Evolutionary conservation across 2,888 invertebrate species (phyloP).

Genomic region (Pasiphila rectangulata): DNA sequence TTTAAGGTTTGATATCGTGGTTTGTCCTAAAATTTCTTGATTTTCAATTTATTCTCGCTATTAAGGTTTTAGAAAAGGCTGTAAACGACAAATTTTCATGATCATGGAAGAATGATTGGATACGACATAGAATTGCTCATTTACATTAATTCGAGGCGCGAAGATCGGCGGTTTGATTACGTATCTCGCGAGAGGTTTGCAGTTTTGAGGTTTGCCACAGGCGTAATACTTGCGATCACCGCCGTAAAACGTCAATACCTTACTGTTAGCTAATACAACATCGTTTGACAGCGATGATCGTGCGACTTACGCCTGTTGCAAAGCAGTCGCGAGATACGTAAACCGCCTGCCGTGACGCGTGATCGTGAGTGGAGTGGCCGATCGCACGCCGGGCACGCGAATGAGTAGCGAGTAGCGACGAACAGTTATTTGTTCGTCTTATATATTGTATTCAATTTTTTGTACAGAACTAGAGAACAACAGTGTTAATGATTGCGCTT

Average conservation of each 20-base stretch:
- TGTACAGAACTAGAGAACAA: slow-evolving; percentile 40
- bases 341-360: background rate
- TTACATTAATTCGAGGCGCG: slow-evolving; percentile 22
- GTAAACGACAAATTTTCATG: slow-evolving; percentile 20
- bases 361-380: background rate
- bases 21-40: slow-evolving; percentile 50
- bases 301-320: too few species aligned
- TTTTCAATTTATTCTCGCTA: slow-evolving; percentile 56
- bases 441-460: slow-evolving; percentile 33
- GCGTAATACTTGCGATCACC: too few species aligned
- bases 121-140: slow-evolving; percentile 28
- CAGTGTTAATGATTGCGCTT: slow-evolving; percentile 36
- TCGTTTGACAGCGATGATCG: too few species aligned
- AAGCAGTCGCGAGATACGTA: too few species aligned
- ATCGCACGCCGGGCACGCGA: background rate
- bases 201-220: too few species aligned
- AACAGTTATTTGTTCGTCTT: slow-evolving; percentile 10
- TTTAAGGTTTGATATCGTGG: slow-evolving; percentile 68
- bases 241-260: too few species aligned
- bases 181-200: too few species aligned
- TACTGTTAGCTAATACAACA: too few species aligned
- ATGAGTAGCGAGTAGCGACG: background rate
- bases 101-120: slow-evolving; percentile 17
- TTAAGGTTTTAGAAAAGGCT: slow-evolving; percentile 50
- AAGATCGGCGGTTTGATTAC: slow-evolving; percentile 6